Base-by-base conservation (phyloP, 2,888 invertebrate species). In the Cheiracanthium punctorium region DNA sequence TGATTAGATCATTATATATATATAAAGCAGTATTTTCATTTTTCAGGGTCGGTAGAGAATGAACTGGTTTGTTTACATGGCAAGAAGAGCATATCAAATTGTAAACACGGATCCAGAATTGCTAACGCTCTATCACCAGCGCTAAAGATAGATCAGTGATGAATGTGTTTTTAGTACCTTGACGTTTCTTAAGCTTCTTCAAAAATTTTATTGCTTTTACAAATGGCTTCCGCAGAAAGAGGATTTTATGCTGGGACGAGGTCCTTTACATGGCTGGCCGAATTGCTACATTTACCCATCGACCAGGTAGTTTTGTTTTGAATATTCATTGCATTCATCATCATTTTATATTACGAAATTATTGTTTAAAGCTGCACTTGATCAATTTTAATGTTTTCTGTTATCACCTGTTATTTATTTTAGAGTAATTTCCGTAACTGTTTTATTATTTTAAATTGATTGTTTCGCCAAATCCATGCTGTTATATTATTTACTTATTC, bases 231-330 rank as follows among this genome's bases (percentile, higher is more conserved):
- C 8, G 37, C 87, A n/a, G 82, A 71, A 30, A 70, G 74, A 74
- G 82, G 80, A 30, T 88, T 88, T 82, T 88, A 88, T 81, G 80
- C 77, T 48, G 88, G 88, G n/a, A 79, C 88, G n/a, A 74, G 81
- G 64, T 74, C 88, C 30, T 88, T 88, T 77, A 41, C 82, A 12
- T 88, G 88, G 88, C 48, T 88, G 48, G 85, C 88, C 17, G 79
- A 80, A 17, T 24, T 85, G n/a, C 72, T 85, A 71, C 84, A 75
- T 48, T 80, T 89, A 28, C 89, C 89, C 2, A 80, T 89, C 41
- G 89, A 89, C 76, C 89, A 89, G 88, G 89, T 88, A 77, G 4
- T 20, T 58, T 37, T 37, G n/a, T n/a, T n/a, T n/a, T n/a, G n/a
- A n/a, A n/a, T n/a, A n/a, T n/a, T n/a, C n/a, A n/a, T n/a, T n/a